A percentile compares a stretch with the other conserved stretches of the same genome.
These are phyloP conservation scores for Zaprionus nigranus DNA, from an alignment of 1,140 invertebrate species.

Conservation along the genomic window DNA sequence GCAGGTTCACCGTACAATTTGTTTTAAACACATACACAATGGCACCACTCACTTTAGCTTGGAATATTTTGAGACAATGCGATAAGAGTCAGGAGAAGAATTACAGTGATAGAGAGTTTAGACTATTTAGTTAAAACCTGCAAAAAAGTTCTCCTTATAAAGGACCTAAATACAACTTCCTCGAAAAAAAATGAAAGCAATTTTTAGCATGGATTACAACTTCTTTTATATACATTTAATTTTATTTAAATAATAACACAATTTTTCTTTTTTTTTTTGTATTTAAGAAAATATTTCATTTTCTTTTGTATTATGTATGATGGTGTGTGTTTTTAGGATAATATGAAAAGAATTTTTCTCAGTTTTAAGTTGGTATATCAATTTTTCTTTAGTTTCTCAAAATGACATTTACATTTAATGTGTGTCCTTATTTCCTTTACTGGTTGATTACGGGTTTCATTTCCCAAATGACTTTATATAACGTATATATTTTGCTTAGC, in stretches of 20 bases:
- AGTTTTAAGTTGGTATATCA: constrained; percentile 27
- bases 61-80: neutral
- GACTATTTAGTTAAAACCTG: neutral
- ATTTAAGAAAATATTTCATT: constrained; percentile 75
- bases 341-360: constrained; percentile 26
- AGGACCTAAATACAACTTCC: neutral
- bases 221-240: constrained; percentile 83
- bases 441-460: constrained; percentile 19
- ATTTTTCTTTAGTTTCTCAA: constrained; percentile 44
- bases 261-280: constrained; percentile 52
- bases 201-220: constrained; percentile 53
- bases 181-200: constrained; percentile 31
- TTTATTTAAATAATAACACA: constrained; percentile 85
- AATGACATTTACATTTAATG: constrained; percentile 67
- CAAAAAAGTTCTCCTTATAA: neutral
- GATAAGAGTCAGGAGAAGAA: neutral
- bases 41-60: neutral
- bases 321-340: constrained; percentile 35
- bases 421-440: constrained; percentile 19
- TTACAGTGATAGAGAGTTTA: neutral
- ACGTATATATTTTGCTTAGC: constrained; percentile 19
- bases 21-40: constrained; percentile 19
- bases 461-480: constrained; percentile 31
- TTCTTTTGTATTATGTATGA: constrained; percentile 49
- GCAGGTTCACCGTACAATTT: neutral